Evolutionary conservation across 1,140 invertebrate species (phyloP), one percentile per base, ranked within the genome.

Genomic region (Aphaenogaster floridana): DNA sequence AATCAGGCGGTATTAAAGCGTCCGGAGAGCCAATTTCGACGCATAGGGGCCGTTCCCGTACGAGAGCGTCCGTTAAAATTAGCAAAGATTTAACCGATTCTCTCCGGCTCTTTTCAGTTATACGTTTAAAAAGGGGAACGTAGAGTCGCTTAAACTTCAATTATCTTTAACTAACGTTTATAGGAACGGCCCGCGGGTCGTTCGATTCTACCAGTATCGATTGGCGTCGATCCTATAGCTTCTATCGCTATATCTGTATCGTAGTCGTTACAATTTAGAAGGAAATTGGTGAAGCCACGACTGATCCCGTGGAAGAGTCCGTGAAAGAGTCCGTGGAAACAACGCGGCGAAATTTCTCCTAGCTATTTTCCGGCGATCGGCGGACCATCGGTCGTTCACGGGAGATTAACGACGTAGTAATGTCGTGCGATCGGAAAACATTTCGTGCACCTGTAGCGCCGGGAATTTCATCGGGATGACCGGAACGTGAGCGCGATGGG

Each of bases 151-250:
- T 42, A 59, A 84, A 74, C 54, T 74, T 57, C 13, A 48, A 2
- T 81, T 48, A 61, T 45, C 52, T 72, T 61, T 74, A 74, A 83
- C 21, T 13, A 21, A 36, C 68, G 42, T 84, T 84, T 50, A 76
- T n/a, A 42, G 15, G 54, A 61, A 61, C 54, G 79, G 52, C 34
- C 48, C 42, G 42, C 54, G 79, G 21, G 17, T 84, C 28, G 28
- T 28, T 28, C 69, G 54, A 84, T 84, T 84, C 54, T 21, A 21
- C 50, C 54, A 48, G 74, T 72, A 74, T 59, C 54, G 42, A n/a
- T 74, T 11, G 21, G 78, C 9, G 48, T 80, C 42, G 34, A 63
- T 61, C 13, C 54, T 84, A 61, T 36, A 74, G 39, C 28, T 28
- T 15, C 17, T 5, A 11, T n/a, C 42, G 50, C 21, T 69, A 45